These are phyloP conservation scores for Mesopsocus fuscifrons DNA, from an alignment of 2,888 invertebrate genomes.

Conservation along the genomic window DNA sequence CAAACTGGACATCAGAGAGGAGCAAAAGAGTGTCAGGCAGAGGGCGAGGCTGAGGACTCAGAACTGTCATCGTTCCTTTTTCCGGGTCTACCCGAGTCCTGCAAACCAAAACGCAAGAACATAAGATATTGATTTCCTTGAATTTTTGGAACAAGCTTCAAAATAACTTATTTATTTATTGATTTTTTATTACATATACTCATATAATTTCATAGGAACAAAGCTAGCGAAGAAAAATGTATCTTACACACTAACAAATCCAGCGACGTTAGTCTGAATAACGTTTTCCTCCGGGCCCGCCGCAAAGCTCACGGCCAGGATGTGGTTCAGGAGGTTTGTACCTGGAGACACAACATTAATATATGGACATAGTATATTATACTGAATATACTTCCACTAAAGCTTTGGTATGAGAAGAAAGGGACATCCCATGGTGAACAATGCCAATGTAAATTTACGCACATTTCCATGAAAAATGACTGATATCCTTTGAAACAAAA, in stretches of 20 bases:
- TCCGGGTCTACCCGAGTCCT: constrained; percentile 84
- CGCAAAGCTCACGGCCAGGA: constrained; percentile 78
- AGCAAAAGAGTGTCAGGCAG: constrained; percentile 73
- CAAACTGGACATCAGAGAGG: constrained; percentile 81
- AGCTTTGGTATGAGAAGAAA: too few relatives aligned
- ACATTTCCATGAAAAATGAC: too few relatives aligned
- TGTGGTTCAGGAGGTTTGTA: constrained; percentile 61
- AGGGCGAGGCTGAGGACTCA: constrained; percentile 88
- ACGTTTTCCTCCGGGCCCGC: constrained; percentile 66
- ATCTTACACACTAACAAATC: constrained; percentile 87
- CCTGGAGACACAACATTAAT: constrained; percentile 20
- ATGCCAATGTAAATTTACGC: too few relatives aligned
- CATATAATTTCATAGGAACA: constrained; percentile 2
- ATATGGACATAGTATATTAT: too few relatives aligned
- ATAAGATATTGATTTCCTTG: constrained; percentile 7
- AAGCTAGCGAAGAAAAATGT: too few relatives aligned
- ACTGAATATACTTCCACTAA: too few relatives aligned
- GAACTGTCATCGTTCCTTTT: constrained; percentile 65
- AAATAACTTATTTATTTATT: too few relatives aligned
- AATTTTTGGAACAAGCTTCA: too few relatives aligned
- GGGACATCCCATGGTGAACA: too few relatives aligned
- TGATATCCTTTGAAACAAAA: too few relatives aligned
- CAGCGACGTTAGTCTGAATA: constrained; percentile 69
- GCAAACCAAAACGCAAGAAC: constrained; percentile 21
- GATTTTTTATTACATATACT: too few relatives aligned